These are phyloP conservation scores for Chromobotia macracanthus DNA, from an alignment of 2,797 vertebrate genomes.

Conservation along the genomic window DNA sequence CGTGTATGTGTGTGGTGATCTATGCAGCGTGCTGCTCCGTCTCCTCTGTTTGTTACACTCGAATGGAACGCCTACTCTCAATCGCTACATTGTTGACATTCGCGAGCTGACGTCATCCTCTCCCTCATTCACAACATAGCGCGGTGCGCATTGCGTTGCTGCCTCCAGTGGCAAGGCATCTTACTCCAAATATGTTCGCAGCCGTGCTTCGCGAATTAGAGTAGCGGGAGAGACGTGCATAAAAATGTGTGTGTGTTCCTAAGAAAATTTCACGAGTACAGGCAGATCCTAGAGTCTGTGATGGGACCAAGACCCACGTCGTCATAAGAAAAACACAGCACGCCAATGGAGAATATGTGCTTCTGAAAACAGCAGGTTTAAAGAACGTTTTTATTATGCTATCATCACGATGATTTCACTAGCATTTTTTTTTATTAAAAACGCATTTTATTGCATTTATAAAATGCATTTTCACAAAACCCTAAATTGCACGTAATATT, in stretches of 20 bases:
- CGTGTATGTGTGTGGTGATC: constrained; percentile 55
- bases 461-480: too few species aligned
- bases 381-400: background rate
- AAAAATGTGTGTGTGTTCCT: constrained; percentile 30
- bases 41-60: constrained; percentile 81
- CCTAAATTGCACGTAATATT: too few species aligned
- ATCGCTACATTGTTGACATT: constrained; percentile 97
- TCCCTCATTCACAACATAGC: constrained; percentile 90
- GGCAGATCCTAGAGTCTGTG: background rate
- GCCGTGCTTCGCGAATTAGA: constrained; percentile 73
- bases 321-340: background rate
- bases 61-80: constrained; percentile 85
- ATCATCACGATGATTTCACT: background rate
- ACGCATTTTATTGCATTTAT: too few species aligned
- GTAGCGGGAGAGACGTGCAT: constrained; percentile 55
- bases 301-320: background rate
- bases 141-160: constrained; percentile 66
- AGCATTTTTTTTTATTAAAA: too few species aligned
- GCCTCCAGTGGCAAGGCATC: constrained; percentile 53
- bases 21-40: constrained; percentile 78
- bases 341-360: background rate
- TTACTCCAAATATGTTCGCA: constrained; percentile 67
- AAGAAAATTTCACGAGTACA: background rate
- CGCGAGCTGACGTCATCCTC: constrained; percentile 88
- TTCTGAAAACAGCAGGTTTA: background rate